These are phyloP conservation scores for Nebria ingens DNA, from an alignment of 1,140 invertebrate genomes.

Conservation along the genomic window DNA sequence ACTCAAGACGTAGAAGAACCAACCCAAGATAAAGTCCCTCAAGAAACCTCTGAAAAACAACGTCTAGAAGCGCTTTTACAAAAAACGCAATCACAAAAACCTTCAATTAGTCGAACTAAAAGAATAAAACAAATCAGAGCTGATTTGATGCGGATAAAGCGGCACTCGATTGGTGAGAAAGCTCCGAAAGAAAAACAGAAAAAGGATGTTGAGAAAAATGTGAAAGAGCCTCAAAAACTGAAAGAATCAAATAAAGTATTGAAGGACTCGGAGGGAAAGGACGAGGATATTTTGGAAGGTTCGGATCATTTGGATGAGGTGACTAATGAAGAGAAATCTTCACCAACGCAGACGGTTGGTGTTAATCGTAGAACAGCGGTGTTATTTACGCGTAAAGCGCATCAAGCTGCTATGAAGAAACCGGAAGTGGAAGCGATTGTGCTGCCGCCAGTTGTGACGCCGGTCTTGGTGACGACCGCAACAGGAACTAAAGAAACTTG, in stretches of 20 bases:
- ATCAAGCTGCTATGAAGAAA: conserved; percentile 35
- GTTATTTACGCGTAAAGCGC: conserved; percentile 66
- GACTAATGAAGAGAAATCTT: conserved; percentile 24
- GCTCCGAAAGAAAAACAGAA: background rate
- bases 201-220: background rate
- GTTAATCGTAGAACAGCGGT: conserved; percentile 78
- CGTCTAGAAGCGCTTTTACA: conserved; percentile 41
- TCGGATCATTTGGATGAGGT: conserved; percentile 21
- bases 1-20: no score
- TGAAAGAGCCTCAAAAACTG: background rate
- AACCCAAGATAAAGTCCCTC: conserved; percentile 35
- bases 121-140: conserved; percentile 41
- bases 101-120: conserved; percentile 40
- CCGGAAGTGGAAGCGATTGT: background rate
- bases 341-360: conserved; percentile 37
- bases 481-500: background rate
- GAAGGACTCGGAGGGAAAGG: background rate
- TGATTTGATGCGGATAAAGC: conserved; percentile 37
- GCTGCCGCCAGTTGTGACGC: conserved; percentile 16
- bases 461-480: conserved; percentile 21
- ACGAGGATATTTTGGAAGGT: background rate
- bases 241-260: background rate
- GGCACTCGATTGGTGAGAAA: background rate
- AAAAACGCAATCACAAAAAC: conserved; percentile 41
- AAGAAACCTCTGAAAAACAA: conserved; percentile 37